phyloP scores from a whole-genome alignment of 1,140 invertebrate species.

The Lithobius niger region DNA sequence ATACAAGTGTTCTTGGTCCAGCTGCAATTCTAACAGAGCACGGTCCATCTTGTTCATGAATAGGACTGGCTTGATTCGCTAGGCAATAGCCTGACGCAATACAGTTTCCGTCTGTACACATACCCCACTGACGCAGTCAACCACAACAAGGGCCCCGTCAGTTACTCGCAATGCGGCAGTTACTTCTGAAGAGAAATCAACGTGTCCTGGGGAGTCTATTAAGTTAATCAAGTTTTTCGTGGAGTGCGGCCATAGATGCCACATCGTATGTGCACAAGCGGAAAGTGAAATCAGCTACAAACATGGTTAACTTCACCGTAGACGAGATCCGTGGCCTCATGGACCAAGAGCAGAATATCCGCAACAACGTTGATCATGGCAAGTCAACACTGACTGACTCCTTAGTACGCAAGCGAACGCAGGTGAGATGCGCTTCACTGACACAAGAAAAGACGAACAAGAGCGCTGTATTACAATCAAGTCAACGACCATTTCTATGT shows the following conservation, averaged over 20 bases:
- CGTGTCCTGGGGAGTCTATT: conserved; percentile 48
- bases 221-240: too few relatives aligned
- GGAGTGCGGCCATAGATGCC: too few relatives aligned
- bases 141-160: conserved; percentile 46
- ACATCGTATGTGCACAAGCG: too few relatives aligned
- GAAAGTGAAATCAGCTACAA: too few relatives aligned
- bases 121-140: conserved; percentile 47
- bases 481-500: conserved; percentile 99
- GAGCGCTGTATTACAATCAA: conserved; percentile 99
- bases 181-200: conserved; percentile 47
- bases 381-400: conserved; percentile 99
- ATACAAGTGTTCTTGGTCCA: conserved; percentile 41
- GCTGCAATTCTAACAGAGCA: conserved; percentile 42
- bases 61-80: conserved; percentile 46
- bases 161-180: conserved; percentile 48
- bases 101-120: conserved; percentile 50
- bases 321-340: conserved; percentile 99
- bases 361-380: conserved; percentile 99
- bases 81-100: conserved; percentile 45
- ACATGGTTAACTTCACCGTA: conserved; percentile 99
- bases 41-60: conserved; percentile 53
- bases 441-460: conserved; percentile 98
- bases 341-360: conserved; percentile 99
- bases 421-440: conserved; percentile 97
- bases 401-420: conserved; percentile 91